Evolutionary conservation across 1,140 invertebrate species (phyloP).

Genomic region (Pteromalus puparum): DNA sequence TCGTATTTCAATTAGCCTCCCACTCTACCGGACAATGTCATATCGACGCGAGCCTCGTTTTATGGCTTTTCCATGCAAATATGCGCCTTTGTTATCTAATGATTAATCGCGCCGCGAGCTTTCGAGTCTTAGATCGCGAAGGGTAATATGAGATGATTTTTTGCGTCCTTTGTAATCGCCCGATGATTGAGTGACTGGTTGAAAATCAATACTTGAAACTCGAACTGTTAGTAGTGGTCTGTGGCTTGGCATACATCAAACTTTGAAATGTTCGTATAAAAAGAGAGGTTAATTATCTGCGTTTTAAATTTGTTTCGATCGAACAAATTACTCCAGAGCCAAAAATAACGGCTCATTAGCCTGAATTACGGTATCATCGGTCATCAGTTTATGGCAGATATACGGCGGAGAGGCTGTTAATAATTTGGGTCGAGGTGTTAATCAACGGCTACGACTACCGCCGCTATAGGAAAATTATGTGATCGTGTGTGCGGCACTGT

Average conservation of each 20-base stretch:
- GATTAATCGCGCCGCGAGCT: neutral
- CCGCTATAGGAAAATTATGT: constrained; percentile 58
- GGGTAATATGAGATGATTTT: neutral
- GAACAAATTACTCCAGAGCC: neutral
- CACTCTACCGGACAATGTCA: neutral
- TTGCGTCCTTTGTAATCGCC: neutral
- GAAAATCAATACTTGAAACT: neutral
- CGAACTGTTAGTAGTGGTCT: too few relatives aligned
- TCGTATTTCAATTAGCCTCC: constrained; percentile 42
- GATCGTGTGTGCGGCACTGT: constrained; percentile 52
- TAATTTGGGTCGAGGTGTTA: constrained; percentile 61
- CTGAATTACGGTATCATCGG: constrained; percentile 48
- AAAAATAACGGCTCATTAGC: constrained; percentile 28
- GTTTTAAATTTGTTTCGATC: neutral
- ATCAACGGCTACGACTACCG: constrained; percentile 50
- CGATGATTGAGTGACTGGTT: neutral
- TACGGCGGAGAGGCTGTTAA: constrained; percentile 51
- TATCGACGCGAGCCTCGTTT: neutral
- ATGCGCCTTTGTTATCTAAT: neutral
- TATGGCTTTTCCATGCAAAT: constrained; percentile 15
- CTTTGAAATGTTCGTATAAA: neutral
- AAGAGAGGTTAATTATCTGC: neutral
- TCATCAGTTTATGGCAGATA: constrained; percentile 59
- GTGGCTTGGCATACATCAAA: too few relatives aligned
- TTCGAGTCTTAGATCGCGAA: neutral